A percentile compares a stretch with the other conserved stretches of the same genome.
Evolutionary conservation across 1,140 invertebrate genomes (phyloP).

Genomic region (Lasioglossum albipes): DNA sequence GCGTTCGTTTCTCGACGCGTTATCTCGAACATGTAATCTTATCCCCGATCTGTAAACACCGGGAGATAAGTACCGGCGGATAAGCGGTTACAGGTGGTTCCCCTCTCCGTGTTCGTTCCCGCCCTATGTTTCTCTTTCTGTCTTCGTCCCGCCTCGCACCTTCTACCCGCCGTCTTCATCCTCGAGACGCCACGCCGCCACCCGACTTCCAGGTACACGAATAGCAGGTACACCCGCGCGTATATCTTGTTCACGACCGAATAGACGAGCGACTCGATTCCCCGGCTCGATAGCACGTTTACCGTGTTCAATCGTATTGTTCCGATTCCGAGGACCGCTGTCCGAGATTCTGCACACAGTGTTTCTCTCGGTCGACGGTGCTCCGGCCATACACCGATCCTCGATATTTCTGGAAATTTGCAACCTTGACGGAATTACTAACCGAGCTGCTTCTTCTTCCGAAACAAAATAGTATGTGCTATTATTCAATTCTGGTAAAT

Average conservation of each 20-base stretch:
- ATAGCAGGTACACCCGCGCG: neutral
- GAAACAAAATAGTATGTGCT: too few species aligned
- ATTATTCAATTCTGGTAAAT: too few species aligned
- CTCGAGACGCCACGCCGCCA: neutral
- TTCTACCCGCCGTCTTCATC: constrained; percentile 25
- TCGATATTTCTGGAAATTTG: too few species aligned
- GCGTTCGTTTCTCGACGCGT: constrained; percentile 32
- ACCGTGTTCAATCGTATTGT: neutral
- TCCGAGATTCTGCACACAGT: neutral
- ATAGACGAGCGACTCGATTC: neutral
- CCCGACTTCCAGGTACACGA: constrained; percentile 8
- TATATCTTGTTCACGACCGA: neutral
- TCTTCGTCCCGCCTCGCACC: neutral
- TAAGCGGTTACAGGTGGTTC: constrained; percentile 64
- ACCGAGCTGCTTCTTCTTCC: too few species aligned
- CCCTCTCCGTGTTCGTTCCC: constrained; percentile 10
- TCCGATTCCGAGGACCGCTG: neutral
- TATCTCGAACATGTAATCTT: constrained; percentile 59
- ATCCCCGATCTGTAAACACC: constrained; percentile 61
- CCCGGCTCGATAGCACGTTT: neutral
- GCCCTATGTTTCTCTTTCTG: constrained; percentile 20
- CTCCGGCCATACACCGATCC: too few species aligned
- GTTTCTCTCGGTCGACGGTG: neutral
- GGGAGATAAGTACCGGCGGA: constrained; percentile 57
- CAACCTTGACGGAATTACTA: too few species aligned